Evolutionary conservation across 2,113 vertebrate species (phyloP).

Genomic region (Thalassarche chlororhynchos): DNA sequence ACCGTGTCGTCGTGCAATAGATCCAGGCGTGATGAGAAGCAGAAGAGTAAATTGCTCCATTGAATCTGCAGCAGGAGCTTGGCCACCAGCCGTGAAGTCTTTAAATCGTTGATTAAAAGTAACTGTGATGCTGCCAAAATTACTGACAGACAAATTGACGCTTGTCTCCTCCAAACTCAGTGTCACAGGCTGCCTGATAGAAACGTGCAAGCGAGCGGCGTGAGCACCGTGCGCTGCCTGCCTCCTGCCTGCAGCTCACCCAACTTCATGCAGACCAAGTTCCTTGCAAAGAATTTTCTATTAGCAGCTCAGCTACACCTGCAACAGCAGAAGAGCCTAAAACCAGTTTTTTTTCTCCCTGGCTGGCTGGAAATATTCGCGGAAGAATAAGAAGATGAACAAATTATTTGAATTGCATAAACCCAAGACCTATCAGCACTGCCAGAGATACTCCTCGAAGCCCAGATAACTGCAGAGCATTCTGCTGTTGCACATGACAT

Average conservation of each 20-base stretch:
- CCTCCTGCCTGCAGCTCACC: not conserved
- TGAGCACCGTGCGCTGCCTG: fast-evolving
- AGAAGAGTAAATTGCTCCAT: not conserved
- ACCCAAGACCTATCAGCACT: not conserved
- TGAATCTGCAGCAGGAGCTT: not conserved
- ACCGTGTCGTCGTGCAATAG: fast-evolving
- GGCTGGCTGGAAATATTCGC: not conserved
- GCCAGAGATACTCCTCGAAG: not conserved
- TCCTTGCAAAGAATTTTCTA: not conserved
- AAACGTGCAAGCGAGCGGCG: fast-evolving
- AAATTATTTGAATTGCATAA: not conserved
- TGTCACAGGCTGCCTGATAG: not conserved
- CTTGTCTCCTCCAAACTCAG: not conserved
- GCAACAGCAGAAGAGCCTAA: not conserved
- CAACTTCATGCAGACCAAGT: not conserved
- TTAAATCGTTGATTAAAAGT: slow-evolving; percentile 32
- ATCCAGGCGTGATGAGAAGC: not conserved
- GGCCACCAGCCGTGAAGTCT: not conserved
- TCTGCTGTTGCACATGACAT: not conserved
- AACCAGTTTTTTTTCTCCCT: not conserved
- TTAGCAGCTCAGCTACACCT: not conserved
- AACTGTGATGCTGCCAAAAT: slow-evolving; percentile 1
- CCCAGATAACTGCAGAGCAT: not conserved
- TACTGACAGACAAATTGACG: not conserved
- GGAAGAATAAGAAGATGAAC: not conserved